These are phyloP conservation scores for Macrochelys suwanniensis DNA, from an alignment of 2,797 vertebrate species.

Conservation along the genomic window DNA sequence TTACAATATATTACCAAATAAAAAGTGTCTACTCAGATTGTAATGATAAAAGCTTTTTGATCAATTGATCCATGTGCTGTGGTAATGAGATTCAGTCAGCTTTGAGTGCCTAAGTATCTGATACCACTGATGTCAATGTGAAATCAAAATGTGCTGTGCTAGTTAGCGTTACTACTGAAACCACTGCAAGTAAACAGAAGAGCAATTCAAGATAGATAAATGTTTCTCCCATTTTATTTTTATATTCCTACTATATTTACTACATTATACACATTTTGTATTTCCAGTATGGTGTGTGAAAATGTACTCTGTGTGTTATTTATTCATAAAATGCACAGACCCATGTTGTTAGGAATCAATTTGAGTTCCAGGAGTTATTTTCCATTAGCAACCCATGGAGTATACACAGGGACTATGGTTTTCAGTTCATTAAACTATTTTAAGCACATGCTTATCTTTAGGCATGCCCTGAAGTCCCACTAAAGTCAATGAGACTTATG, in stretches of 20 bases:
- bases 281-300: background rate
- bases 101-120: background rate
- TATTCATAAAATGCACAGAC: background rate
- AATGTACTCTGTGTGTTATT: background rate
- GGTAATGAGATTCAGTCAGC: background rate
- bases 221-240: background rate
- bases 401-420: background rate
- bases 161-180: background rate
- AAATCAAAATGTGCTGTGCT: background rate
- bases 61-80: background rate
- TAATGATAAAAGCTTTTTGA: background rate
- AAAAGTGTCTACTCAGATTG: background rate
- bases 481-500: background rate
- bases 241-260: fast-evolving
- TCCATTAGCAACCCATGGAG: background rate
- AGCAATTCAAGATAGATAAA: background rate
- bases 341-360: background rate
- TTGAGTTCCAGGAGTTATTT: background rate
- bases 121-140: background rate
- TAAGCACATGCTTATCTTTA: background rate
- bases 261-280: background rate
- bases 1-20: background rate
- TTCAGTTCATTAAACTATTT: background rate
- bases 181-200: background rate
- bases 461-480: background rate